A percentile compares a stretch with the other conserved stretches of the same genome.
Evolutionary conservation across 1,140 invertebrate species (phyloP).

Genomic region (Zaprionus kolodkinae): DNA sequence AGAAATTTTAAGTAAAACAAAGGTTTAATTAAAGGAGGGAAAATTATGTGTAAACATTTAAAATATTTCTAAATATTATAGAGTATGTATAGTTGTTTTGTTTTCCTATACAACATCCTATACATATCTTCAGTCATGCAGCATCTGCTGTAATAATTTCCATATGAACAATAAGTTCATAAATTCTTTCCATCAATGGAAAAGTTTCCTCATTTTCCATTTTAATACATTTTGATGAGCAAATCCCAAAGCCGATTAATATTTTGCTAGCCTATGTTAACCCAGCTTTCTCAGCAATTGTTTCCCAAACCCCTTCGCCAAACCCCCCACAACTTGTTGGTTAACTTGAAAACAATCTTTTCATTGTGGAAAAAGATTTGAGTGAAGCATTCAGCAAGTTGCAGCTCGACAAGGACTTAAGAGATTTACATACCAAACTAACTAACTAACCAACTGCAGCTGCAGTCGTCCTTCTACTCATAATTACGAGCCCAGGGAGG

Average conservation of each 20-base stretch:
- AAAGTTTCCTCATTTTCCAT: neutral
- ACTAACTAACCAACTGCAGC: conserved; percentile 27
- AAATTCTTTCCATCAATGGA: neutral
- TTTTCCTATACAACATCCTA: neutral
- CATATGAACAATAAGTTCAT: neutral
- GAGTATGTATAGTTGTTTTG: too few species aligned
- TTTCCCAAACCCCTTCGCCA: neutral
- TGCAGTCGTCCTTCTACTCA: conserved; percentile 30
- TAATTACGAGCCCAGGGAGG: conserved; percentile 52
- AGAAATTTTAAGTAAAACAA: too few species aligned
- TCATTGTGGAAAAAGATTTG: conserved; percentile 17
- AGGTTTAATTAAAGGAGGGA: too few species aligned
- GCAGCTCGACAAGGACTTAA: conserved; percentile 27
- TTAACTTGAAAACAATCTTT: conserved; percentile 7
- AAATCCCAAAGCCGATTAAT: neutral
- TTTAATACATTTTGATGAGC: neutral
- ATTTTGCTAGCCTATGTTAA: neutral
- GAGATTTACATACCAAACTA: conserved; percentile 67
- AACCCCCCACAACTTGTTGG: neutral
- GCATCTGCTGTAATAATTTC: neutral
- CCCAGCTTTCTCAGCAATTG: neutral
- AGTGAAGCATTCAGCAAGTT: conserved; percentile 18
- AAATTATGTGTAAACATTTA: too few species aligned
- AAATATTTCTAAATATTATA: too few species aligned
- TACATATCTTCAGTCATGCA: neutral